These are phyloP conservation scores for Caenorhabditis drosophilae DNA, from an alignment of 2,888 invertebrate species.

Conservation along the genomic window DNA sequence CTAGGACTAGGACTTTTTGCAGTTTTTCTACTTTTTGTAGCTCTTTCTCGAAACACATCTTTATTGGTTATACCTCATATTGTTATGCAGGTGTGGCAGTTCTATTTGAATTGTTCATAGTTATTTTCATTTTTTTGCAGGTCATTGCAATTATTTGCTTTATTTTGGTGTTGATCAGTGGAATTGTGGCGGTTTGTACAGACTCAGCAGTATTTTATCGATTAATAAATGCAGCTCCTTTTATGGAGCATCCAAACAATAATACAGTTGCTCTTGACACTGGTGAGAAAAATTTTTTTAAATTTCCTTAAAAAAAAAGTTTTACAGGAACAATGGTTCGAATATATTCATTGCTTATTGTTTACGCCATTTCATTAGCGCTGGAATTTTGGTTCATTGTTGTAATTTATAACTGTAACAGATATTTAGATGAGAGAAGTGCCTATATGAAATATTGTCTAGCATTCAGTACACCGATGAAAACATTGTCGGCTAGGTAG, in stretches of 20 bases:
- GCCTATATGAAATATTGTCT: constrained; percentile 68
- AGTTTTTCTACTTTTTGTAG: constrained; percentile 59
- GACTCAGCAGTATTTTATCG: constrained; percentile 65
- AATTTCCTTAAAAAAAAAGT: not conserved
- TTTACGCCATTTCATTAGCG: constrained; percentile 57
- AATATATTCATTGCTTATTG: constrained; percentile 56
- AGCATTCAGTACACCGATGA: constrained; percentile 68
- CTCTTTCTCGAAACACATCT: constrained; percentile 58
- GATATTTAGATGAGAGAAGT: constrained; percentile 64
- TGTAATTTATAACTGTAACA: constrained; percentile 64
- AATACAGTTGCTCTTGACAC: constrained; percentile 62
- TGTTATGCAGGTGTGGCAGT: constrained; percentile 61
- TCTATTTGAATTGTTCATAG: constrained; percentile 1
- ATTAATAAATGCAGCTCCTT: constrained; percentile 65
- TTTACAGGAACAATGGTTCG: constrained; percentile 53
- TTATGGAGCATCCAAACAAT: constrained; percentile 61
- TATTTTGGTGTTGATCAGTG: constrained; percentile 56
- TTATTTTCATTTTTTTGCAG: constrained; percentile 42
- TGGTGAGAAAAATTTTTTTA: constrained; percentile 27
- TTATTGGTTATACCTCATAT: constrained; percentile 65
- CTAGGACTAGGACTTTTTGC: constrained; percentile 52
- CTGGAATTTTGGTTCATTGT: constrained; percentile 64
- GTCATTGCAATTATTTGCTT: constrained; percentile 58
- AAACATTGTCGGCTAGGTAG: constrained; percentile 58
- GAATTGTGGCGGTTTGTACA: constrained; percentile 61